phyloP scores from a whole-genome alignment of 2,888 invertebrate genomes.

The Eupithecia abbreviata region DNA sequence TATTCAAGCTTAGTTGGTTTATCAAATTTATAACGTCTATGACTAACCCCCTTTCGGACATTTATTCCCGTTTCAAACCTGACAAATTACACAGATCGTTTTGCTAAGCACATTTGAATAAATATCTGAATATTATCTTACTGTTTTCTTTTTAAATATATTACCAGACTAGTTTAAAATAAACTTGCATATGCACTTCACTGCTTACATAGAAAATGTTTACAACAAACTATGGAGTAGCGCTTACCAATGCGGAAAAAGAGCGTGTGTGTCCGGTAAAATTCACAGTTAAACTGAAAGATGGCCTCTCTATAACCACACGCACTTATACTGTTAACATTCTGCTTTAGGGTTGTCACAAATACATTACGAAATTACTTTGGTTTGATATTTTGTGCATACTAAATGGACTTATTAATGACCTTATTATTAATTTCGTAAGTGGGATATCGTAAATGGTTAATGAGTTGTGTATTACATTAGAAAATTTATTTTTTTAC shows the following conservation, averaged over 20 bases:
- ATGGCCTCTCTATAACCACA: conserved; percentile 7
- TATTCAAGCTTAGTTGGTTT: neutral
- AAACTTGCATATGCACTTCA: neutral
- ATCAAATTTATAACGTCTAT: neutral
- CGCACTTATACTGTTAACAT: conserved; percentile 12
- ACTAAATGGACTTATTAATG: neutral
- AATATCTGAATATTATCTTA: neutral
- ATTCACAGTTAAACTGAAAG: conserved; percentile 40
- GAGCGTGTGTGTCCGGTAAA: conserved; percentile 24
- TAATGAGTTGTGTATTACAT: neutral
- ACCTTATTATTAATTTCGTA: neutral
- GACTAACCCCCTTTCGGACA: neutral
- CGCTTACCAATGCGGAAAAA: conserved; percentile 11
- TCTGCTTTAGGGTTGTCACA: conserved; percentile 35
- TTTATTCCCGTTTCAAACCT: neutral
- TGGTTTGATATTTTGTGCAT: neutral
- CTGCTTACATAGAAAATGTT: neutral
- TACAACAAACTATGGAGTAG: neutral
- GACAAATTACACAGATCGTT: neutral
- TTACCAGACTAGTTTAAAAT: neutral
- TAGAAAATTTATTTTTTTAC: neutral
- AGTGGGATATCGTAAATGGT: neutral
- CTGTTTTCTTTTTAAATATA: neutral
- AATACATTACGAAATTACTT: neutral
- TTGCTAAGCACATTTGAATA: neutral